Base-by-base conservation (phyloP, 2,113 vertebrate genomes). In the Elgaria multicarinata region DNA sequence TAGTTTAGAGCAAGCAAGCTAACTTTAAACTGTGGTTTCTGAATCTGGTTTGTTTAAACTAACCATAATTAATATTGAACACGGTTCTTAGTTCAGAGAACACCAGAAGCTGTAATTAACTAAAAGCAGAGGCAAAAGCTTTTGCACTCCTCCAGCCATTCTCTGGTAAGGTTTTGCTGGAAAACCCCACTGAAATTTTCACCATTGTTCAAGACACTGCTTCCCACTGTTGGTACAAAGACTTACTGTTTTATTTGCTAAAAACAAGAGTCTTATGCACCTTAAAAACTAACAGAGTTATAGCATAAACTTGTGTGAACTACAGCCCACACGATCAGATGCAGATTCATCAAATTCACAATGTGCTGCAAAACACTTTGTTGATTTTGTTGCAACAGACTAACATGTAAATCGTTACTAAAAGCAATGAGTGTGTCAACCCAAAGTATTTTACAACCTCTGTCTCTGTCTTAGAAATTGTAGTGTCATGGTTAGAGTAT, bases 211-310 rank as follows among this genome's bases (percentile, higher is more conserved):
- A 24, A 58, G 64, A 80, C 39, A n/a, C 7, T 7, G n/a, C 72
- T 42, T 55, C 36, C 5, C 36, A 87, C 67, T 55, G 79, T 62
- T n/a, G 1, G 31, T 18, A 79, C 42, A n/a, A n/a, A 71, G 50
- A 64, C 12, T 4, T 46, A 16, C 28, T 0, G 0, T 39, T 1
- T 69, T 8, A 50, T 8, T 50, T 50, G 46, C 46, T 50, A 50
- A 50, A 50, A 50, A 50, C 46, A 50, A 50, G 46, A 50, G 46
- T 50, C 46, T 50, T 50, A 8, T 50, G 46, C 46, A 50, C 46
- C 46, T 50, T 50, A 50, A 50, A 50, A 8, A 50, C 50, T 53
- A 53, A 53, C 50, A 53, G 50, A 53, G 50, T 53, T 53, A 53
- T 53, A 10, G 50, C 50, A 53, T 53, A 53, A 53, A 10, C 50